Conservation (phyloP, 1,140 invertebrate genomes). For the Lerema accius region DNA sequence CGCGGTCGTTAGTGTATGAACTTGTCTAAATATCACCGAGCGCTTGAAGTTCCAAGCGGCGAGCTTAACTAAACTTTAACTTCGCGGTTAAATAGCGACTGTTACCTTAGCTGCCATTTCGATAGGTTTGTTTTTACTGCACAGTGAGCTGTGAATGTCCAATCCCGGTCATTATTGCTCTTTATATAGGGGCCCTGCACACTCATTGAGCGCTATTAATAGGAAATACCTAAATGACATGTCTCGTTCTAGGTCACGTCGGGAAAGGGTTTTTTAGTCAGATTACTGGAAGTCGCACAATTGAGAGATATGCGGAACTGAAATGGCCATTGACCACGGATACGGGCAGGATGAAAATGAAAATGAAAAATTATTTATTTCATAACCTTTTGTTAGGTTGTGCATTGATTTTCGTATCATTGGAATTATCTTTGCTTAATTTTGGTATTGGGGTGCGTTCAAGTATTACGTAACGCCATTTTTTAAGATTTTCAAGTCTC, state of each 20-base stretch:
- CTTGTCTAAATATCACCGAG: background rate
- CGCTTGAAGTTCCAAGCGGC: background rate
- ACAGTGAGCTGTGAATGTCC: constrained; percentile 77
- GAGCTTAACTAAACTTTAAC: constrained; percentile 16
- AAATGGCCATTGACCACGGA: constrained; percentile 36
- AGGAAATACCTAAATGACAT: constrained; percentile 71
- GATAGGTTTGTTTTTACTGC: constrained; percentile 65
- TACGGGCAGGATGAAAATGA: too few relatives aligned
- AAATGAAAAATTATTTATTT: too few relatives aligned
- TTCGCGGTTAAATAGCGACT: constrained; percentile 32
- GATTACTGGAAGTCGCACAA: constrained; percentile 47
- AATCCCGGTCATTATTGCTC: constrained; percentile 54
- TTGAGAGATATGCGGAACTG: constrained; percentile 66
- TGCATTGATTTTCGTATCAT: too few relatives aligned
- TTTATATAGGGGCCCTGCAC: constrained; percentile 71
- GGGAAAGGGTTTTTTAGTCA: constrained; percentile 70
- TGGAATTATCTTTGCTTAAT: too few relatives aligned
- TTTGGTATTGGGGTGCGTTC: too few relatives aligned
- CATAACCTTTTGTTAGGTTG: too few relatives aligned
- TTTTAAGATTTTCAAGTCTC: too few relatives aligned
- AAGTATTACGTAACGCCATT: too few relatives aligned
- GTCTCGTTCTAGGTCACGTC: constrained; percentile 66
- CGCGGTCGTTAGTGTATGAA: constrained; percentile 5
- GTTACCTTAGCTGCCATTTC: constrained; percentile 78
- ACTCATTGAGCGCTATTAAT: constrained; percentile 68